These are phyloP conservation scores for Automeris io DNA, from an alignment of 2,888 invertebrate genomes.

Conservation along the genomic window DNA sequence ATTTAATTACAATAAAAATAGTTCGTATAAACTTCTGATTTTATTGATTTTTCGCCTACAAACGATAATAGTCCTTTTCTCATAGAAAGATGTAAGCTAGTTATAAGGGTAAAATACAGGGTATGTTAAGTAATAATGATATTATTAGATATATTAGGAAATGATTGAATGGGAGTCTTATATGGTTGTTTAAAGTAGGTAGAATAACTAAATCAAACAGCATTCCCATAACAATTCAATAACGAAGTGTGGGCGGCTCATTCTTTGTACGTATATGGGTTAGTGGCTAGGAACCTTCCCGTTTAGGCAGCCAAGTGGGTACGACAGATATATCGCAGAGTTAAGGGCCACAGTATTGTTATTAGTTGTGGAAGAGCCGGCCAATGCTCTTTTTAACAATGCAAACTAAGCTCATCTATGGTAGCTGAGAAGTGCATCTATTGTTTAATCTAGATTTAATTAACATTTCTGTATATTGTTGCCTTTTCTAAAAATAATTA, in stretches of 20 bases:
- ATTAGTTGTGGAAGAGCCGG: no score
- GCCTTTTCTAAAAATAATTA: no score
- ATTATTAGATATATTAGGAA: no score
- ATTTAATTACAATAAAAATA: no score
- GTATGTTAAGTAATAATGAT: no score
- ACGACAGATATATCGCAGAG: slow-evolving; percentile 27
- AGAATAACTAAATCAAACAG: slow-evolving; percentile 3
- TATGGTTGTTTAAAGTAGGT: neutral
- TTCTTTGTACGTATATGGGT: slow-evolving; percentile 2
- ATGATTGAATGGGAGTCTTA: no score
- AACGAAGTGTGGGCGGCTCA: slow-evolving; percentile 4
- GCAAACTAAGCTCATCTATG: neutral
- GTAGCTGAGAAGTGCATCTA: neutral
- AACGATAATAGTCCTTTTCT: no score
- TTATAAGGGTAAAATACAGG: no score
- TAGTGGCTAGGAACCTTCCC: slow-evolving; percentile 10
- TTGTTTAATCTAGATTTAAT: neutral
- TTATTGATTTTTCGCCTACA: no score
- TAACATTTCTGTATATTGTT: no score
- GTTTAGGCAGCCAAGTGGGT: slow-evolving; percentile 21
- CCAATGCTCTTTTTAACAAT: slow-evolving; percentile 26
- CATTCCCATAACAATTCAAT: slow-evolving; percentile 3
- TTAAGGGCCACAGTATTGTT: slow-evolving; percentile 34
- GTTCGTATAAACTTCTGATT: no score
- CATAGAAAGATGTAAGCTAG: no score